A percentile compares a stretch with the other conserved stretches of the same genome.
Conservation (phyloP, 2,888 invertebrate species). For the Eupithecia insigniata region DNA sequence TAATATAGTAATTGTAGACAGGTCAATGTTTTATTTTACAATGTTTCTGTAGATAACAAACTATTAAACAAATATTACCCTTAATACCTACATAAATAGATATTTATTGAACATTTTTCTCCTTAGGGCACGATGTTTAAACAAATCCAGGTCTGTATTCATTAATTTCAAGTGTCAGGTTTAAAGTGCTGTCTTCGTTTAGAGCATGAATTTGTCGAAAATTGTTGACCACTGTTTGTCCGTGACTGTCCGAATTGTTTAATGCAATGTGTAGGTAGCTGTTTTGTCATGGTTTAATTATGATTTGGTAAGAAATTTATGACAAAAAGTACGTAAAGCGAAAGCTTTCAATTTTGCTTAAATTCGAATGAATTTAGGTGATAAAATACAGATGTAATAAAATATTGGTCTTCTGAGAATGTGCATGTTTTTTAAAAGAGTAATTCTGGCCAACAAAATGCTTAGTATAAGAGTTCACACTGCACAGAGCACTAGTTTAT, state of each 20-base stretch:
- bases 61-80: background rate
- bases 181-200: slow-evolving; percentile 67
- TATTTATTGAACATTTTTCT: slow-evolving; percentile 67
- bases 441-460: background rate
- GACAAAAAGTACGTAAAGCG: background rate
- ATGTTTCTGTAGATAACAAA: background rate
- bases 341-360: too few species aligned
- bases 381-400: background rate
- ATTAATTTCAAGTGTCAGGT: slow-evolving; percentile 57
- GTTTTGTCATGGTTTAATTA: slow-evolving; percentile 21
- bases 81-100: slow-evolving; percentile 32
- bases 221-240: slow-evolving; percentile 51
- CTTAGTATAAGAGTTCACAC: background rate
- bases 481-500: slow-evolving; percentile 7
- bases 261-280: slow-evolving; percentile 37
- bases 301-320: slow-evolving; percentile 12
- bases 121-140: slow-evolving; percentile 83
- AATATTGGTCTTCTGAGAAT: slow-evolving; percentile 2
- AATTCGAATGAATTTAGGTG: background rate
- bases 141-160: slow-evolving; percentile 83
- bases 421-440: slow-evolving; percentile 10
- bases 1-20: background rate
- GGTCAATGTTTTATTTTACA: background rate
- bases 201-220: slow-evolving; percentile 59
- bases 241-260: slow-evolving; percentile 47